phyloP scores from a whole-genome alignment of 2,113 vertebrate genomes.

The Desmodus rotundus region DNA sequence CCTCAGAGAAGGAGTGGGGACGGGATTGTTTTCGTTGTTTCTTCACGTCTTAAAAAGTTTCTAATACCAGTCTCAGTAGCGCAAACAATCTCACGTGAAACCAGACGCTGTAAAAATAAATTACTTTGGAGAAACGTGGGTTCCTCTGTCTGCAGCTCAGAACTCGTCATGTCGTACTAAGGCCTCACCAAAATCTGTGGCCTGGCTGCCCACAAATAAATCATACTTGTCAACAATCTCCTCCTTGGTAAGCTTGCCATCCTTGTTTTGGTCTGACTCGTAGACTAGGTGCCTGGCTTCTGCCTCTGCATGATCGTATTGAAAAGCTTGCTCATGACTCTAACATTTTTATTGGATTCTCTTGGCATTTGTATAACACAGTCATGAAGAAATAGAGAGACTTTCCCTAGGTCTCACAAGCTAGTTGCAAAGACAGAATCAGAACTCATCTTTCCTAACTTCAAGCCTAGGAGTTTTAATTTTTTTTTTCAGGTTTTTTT shows the following conservation, averaged over 20 bases:
- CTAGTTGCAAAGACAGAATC: neutral
- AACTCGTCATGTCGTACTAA: constrained; percentile 93
- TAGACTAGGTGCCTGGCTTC: constrained; percentile 93
- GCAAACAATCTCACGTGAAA: constrained; percentile 74
- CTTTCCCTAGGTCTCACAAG: neutral
- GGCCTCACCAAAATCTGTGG: constrained; percentile 93
- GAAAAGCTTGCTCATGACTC: neutral
- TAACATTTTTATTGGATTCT: neutral
- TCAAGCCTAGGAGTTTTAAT: neutral
- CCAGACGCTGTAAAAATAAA: constrained; percentile 88
- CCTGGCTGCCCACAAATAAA: constrained; percentile 94
- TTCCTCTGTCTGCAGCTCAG: constrained; percentile 72
- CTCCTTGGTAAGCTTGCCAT: constrained; percentile 89
- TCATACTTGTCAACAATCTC: constrained; percentile 93
- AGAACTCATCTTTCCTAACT: constrained; percentile 1
- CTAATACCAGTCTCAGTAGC: constrained; percentile 78
- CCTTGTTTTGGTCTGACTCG: constrained; percentile 91
- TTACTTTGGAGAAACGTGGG: constrained; percentile 81
- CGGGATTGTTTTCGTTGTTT: constrained; percentile 42
- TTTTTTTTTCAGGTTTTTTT: too few relatives aligned
- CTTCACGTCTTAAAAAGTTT: constrained; percentile 64
- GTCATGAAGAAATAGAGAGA: neutral
- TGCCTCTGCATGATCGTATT: constrained; percentile 90
- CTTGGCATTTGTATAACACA: neutral
- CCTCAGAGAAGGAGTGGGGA: constrained; percentile 43